Evolutionary conservation across 1,140 invertebrate species (phyloP), one percentile per base, ranked within the genome.

Genomic region (Tenebrio molitor): DNA sequence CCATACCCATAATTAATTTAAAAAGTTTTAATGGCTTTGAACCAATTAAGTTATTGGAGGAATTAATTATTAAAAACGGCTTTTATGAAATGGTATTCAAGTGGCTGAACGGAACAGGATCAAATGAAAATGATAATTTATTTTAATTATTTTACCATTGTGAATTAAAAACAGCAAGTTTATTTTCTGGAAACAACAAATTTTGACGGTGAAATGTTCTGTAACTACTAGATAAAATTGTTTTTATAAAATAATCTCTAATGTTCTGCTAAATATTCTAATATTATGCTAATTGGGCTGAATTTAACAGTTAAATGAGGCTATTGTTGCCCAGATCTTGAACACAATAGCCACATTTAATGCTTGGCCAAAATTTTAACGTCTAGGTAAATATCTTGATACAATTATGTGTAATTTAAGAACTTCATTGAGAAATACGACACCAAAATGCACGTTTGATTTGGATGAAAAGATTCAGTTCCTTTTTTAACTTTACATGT

Each of bases 131-230:
- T 39, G 36, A 39, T 39, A 39, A 39, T 39, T 39, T 12, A 7
- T 39, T 39, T 39, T 39, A 39, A 39, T 39, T 39, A 39, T 39
- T 12, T 7, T 8, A 39, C 3, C 2, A 12, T n/a, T 39, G 36
- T 39, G n/a, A 39, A 39, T 39, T 39, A 10, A 33, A 33, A 5
- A 10, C n/a, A 39, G 36, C 36, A 2, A n/a, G n/a, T 39, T 39
- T 39, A 39, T 39, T 7, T n/a, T 39, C 36, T 39, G 36, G 36
- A 39, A 39, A 39, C 25, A 39, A 39, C 36, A 12, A 39, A 39
- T 12, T 39, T 39, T 39, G 8, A 29, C 3, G 3, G 25, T 4
- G 8, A 29, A 29, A 8, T 29, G 25, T 29, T 29, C 25, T 8
- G 25, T 29, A 29, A 29, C 25, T 8, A 8, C 25, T 8, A 29